Conservation (phyloP, 2,113 vertebrate genomes). For the Plotosus lineatus region DNA sequence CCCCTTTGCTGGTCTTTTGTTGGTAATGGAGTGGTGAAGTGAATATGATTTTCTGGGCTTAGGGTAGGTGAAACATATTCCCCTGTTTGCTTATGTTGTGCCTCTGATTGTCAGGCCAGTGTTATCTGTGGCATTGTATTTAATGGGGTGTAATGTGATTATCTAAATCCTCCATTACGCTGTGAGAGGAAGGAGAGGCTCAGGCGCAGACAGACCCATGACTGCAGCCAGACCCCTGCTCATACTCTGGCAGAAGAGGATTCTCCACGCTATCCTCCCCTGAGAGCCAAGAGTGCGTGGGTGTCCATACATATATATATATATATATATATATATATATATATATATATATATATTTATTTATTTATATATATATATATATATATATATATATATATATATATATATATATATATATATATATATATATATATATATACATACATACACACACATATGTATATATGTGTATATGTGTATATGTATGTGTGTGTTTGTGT, state of each 20-base stretch:
- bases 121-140: slow-evolving; percentile 68
- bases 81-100: slow-evolving; percentile 22
- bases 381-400: neutral
- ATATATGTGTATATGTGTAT: too few relatives aligned
- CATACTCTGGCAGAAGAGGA: slow-evolving; percentile 55
- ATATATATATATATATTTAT: neutral
- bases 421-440: too few relatives aligned
- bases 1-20: neutral
- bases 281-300: slow-evolving; percentile 42
- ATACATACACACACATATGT: too few relatives aligned
- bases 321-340: neutral
- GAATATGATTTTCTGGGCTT: slow-evolving; percentile 12
- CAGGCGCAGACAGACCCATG: slow-evolving; percentile 66
- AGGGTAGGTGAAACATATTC: neutral
- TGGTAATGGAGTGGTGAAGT: neutral
- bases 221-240: slow-evolving; percentile 58
- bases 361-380: neutral
- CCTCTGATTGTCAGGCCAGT: slow-evolving; percentile 56
- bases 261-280: slow-evolving; percentile 68
- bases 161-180: slow-evolving; percentile 75
- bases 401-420: neutral
- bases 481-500: too few relatives aligned
- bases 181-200: slow-evolving; percentile 63
- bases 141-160: slow-evolving; percentile 73
- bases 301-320: neutral